Evolutionary conservation across 2,888 invertebrate genomes (phyloP).

Genomic region (Melitaea athalia): DNA sequence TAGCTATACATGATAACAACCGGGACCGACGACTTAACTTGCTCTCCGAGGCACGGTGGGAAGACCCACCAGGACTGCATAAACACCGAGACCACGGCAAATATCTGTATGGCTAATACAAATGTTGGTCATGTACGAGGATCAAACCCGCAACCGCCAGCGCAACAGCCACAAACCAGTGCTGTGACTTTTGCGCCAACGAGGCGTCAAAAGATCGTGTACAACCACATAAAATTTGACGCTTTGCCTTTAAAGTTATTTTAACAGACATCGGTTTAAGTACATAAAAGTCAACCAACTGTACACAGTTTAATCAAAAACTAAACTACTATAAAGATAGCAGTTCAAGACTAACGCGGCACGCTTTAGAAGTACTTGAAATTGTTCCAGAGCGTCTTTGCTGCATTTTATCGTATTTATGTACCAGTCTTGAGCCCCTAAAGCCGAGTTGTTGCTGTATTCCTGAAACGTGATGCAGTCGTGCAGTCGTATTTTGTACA

Average conservation of each 20-base stretch:
- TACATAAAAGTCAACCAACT: neutral
- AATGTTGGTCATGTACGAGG: no score
- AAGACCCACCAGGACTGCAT: no score
- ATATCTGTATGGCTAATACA: no score
- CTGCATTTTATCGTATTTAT: constrained; percentile 20
- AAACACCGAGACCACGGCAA: no score
- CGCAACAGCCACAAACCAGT: no score
- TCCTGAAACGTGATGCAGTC: constrained; percentile 4
- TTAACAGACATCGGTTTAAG: neutral
- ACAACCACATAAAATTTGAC: no score
- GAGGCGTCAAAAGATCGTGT: no score
- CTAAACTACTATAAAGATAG: constrained; percentile 14
- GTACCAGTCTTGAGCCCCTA: constrained; percentile 13
- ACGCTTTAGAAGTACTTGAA: constrained; percentile 20
- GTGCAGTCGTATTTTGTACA: constrained; percentile 5
- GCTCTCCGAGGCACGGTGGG: no score
- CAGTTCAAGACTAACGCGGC: constrained; percentile 17
- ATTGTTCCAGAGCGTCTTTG: constrained; percentile 19
- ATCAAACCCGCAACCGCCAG: no score
- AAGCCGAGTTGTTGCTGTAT: constrained; percentile 9
- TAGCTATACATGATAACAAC: no score
- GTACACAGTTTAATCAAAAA: constrained; percentile 6
- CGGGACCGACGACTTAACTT: no score
- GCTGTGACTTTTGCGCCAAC: no score
- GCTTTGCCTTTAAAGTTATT: neutral